Conservation (phyloP, 2,888 invertebrate species). For the Machimus atricapillus region DNA sequence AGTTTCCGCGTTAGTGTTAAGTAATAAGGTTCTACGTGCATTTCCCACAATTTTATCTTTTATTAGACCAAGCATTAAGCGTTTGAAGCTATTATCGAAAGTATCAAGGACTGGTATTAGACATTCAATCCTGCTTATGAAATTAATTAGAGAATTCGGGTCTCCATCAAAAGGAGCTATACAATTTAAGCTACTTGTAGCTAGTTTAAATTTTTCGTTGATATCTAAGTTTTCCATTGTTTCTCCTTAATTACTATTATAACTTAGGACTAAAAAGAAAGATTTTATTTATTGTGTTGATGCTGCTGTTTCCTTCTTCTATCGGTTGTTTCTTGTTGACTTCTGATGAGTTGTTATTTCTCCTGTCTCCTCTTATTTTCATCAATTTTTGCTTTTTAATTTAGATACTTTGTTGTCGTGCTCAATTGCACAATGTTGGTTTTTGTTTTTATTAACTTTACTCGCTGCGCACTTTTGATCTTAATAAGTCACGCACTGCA, state of each 20-base stretch:
- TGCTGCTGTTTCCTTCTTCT: background rate
- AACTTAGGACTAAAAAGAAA: background rate
- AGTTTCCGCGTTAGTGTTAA: constrained; percentile 33
- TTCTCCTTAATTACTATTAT: background rate
- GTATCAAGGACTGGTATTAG: too few relatives aligned
- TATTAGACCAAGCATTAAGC: constrained; percentile 36
- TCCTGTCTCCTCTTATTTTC: background rate
- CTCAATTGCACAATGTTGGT: too few relatives aligned
- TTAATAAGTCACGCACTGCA: too few relatives aligned
- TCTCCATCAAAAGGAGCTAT: too few relatives aligned
- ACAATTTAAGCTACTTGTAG: too few relatives aligned
- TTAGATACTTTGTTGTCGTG: too few relatives aligned
- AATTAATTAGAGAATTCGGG: too few relatives aligned
- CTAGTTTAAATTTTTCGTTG: constrained; percentile 8
- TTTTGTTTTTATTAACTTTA: too few relatives aligned
- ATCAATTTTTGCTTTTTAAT: too few relatives aligned
- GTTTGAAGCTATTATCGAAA: constrained; percentile 11
- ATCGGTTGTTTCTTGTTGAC: too few relatives aligned
- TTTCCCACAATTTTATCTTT: constrained; percentile 43
- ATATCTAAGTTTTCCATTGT: background rate
- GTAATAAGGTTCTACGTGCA: constrained; percentile 31
- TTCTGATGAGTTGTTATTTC: background rate
- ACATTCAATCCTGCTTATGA: too few relatives aligned
- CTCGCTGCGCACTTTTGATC: too few relatives aligned
- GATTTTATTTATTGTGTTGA: background rate